Evolutionary conservation across 2,113 vertebrate species (phyloP), one percentile per base, ranked within the genome.

Genomic region (Eretmochelys imbricata): DNA sequence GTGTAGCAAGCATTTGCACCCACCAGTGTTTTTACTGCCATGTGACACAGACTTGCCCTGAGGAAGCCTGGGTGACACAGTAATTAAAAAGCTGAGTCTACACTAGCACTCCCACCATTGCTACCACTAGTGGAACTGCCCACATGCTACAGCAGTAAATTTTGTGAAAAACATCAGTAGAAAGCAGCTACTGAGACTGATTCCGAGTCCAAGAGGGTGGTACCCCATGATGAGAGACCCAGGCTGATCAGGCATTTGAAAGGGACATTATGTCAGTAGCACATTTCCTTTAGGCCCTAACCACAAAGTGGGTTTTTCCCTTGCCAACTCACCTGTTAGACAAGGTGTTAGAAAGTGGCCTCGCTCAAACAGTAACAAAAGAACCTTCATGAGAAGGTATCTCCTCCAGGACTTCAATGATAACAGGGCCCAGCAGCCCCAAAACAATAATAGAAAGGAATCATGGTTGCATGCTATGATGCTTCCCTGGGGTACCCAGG

Each of bases 31-130:
- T 94, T 80, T 80, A 72, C 55, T 87, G 76, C 54, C 95, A 51
- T 91, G 85, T 94, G 84, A 50, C 72, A 90, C 49, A 62, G 78
- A 84, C 54, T 65, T 93, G 91, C 80, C 55, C 49, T 87, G 20
- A 0, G 4, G 54, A 69, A 89, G 75, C 16, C 82, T 75, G 82
- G 87, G 75, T 90, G 89, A 91, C 79, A 91, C 24, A 49, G 80
- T 80, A 91, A 69, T 69, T 82, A 92, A 96, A 92, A 88, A 90
- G 42, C 88, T 89, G 91, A 88, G 84, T 88, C 86, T 35, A 86
- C 7, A 84, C n/a, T 51, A 69, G n/a, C 14, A 51, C 48, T 79
- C 79, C 93, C 86, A 78, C 82, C n/a, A 25, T 87, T 89, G 89
- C 85, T 82, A 91, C 54, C 49, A 53, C 55, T 65, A 95, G 46